These are phyloP conservation scores for Lydus trimaculatus DNA, from an alignment of 2,888 invertebrate genomes.

Conservation along the genomic window DNA sequence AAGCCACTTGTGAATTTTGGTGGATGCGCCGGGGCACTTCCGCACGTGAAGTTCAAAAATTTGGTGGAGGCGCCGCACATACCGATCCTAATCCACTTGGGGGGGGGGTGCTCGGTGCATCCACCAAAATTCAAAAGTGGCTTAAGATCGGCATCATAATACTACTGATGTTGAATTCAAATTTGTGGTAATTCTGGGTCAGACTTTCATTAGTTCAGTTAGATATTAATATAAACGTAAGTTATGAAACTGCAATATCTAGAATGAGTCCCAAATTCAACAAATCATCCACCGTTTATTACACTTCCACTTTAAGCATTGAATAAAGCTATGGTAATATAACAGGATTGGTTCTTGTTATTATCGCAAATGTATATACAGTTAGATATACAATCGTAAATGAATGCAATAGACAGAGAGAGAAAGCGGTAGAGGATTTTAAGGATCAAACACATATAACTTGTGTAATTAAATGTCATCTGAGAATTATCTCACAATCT, in stretches of 20 bases:
- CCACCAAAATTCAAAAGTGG: too few species aligned
- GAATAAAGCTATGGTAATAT: not conserved
- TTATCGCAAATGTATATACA: not conserved
- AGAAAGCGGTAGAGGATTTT: not conserved
- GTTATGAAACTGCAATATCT: not conserved
- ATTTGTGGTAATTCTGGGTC: too few species aligned
- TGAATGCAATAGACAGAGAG: not conserved
- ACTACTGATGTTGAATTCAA: too few species aligned
- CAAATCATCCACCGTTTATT: not conserved
- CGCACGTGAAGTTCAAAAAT: too few species aligned
- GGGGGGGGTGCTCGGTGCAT: too few species aligned
- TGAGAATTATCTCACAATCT: conserved; percentile 46
- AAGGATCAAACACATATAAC: not conserved
- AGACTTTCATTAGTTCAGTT: too few species aligned
- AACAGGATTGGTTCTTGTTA: not conserved
- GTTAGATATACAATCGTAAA: not conserved
- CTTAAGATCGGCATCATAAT: too few species aligned
- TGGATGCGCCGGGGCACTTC: too few species aligned
- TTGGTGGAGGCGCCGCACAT: too few species aligned
- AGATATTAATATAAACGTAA: too few species aligned
- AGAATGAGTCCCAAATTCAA: not conserved
- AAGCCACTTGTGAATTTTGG: too few species aligned
- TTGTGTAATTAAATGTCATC: conserved; percentile 37
- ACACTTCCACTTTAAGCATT: not conserved
- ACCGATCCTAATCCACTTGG: too few species aligned